Evolutionary conservation across 2,113 vertebrate species (phyloP).

Genomic region (Balaeniceps rex): DNA sequence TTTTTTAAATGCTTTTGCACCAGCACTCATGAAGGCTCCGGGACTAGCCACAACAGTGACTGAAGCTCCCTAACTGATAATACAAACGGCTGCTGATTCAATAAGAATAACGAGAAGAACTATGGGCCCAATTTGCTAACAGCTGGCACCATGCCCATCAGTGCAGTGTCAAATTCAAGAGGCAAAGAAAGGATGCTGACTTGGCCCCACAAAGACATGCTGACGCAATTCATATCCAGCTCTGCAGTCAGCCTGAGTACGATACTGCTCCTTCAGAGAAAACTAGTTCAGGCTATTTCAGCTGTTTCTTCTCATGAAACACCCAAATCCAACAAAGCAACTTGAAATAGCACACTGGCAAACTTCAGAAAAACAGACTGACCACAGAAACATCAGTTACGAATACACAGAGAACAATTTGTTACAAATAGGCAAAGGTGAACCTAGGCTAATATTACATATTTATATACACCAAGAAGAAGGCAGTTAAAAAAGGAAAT

Average conservation of each 20-base stretch:
- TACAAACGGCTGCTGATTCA: conserved; percentile 31
- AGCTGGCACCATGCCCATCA: conserved; percentile 45
- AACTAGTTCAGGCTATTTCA: neutral
- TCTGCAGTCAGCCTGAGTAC: neutral
- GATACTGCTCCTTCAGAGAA: neutral
- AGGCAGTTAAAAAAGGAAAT: neutral
- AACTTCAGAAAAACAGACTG: neutral
- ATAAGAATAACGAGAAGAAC: neutral
- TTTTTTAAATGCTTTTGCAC: neutral
- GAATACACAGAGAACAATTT: neutral
- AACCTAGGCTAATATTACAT: neutral
- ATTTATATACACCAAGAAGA: neutral
- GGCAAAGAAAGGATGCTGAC: conserved; percentile 2
- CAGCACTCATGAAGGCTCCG: neutral
- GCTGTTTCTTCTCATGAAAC: conserved; percentile 5
- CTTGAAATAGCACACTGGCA: neutral
- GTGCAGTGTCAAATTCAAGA: neutral
- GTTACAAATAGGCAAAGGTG: conserved; percentile 19
- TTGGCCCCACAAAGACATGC: neutral
- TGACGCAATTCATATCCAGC: conserved; percentile 20
- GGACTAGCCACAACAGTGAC: neutral
- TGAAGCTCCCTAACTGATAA: neutral
- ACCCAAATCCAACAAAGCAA: neutral
- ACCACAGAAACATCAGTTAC: neutral
- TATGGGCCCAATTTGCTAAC: conserved; percentile 31